Base-by-base conservation (phyloP, 2,113 vertebrate species). In the Hemiprocne comata region DNA sequence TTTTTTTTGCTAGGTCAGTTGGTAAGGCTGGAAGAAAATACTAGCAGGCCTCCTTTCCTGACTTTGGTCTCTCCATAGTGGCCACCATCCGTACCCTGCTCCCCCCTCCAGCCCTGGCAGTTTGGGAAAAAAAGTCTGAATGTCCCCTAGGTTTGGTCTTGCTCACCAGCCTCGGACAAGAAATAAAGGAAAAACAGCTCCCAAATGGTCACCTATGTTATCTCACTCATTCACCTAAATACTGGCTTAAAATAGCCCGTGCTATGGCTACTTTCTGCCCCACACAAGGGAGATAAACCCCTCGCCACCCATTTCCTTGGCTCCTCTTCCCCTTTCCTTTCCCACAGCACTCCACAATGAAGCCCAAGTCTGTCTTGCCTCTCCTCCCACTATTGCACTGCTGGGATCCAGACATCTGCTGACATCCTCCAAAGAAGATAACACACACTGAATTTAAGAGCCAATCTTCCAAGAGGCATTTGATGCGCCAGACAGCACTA, bases 381-480 rank as follows among this genome's bases (percentile, higher is more conserved):
- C 42, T 18, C 33, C 53, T 64, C 34, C 53, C 4, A 33, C 38
- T 65, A 6, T 12, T 81, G 65, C 79, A 50, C 1, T 58, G 25
- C 69, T 0, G 1, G 51, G 33, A 89, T n/a, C 18, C 90, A 86
- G 69, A 83, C 72, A 77, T 64, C 69, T 75, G 90, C 69, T 1
- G 2, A 21, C 40, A 74, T 81, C 76, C 69, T 72, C 69, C 0
- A 0, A 40, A n/a, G 64, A 91, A 90, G 79, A 55, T 24, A 91
- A 90, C 31, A 46, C 61, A 21, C 25, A 10, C 51, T 51, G n/a
- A n/a, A n/a, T 78, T 74, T 26, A 81, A 75, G 25, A 75, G 73
- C 36, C 87, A 69, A 82, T 33, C 89, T 90, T 88, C 65, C 93
- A 87, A 71, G 85, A 93, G 65, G 65, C 53, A 65, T 67, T 77